Base-by-base conservation (phyloP, 2,113 vertebrate species). In the Megaceryle maxima region DNA sequence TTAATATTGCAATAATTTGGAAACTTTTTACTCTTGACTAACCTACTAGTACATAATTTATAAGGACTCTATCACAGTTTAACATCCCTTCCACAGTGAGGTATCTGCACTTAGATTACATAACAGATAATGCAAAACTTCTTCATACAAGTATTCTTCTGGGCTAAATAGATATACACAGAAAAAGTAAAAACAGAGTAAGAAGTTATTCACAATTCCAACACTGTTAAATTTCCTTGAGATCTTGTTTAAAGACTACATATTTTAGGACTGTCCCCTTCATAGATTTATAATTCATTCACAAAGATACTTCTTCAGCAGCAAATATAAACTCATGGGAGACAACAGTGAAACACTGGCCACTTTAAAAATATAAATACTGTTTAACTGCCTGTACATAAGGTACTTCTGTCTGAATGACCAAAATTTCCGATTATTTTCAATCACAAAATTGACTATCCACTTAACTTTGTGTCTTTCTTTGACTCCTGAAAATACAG, bases 101-200 rank as follows among this genome's bases (percentile, higher is more conserved):
- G 16, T 46, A 35, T 33, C 51, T 57, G n/a, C 51, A 16, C 11
- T 46, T 29, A 51, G 11, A 11, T 77, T 80, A 35, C 0, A 0
- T 15, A 81, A 43, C 9, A 63, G 5, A 13, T 56, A 48, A 63
- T 43, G n/a, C 24, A 89, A 90, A 80, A 83, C 5, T 2, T 68
- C 25, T 26, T 57, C 41, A 37, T 67, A 41, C 69, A 90, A 90
- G 43, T 18, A 3, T 66, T 68, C 14, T 94, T 28, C n/a, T 53
- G 6, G 16, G 13, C 22, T 63, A 57, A 76, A 73, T 6, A 78
- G 39, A 35, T 22, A 51, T 22, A 80, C 4, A 46, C 8, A 13
- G 2, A 13, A 21, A 48, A 90, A 77, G 9, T 35, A 83, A 66
- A 44, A 57, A 41, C 11, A 70, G 16, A 66, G 29, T 76, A 68